A percentile compares a stretch with the other conserved stretches of the same genome.
Conservation (phyloP, 2,113 vertebrate genomes). For the Herpailurus yagouaroundi region DNA sequence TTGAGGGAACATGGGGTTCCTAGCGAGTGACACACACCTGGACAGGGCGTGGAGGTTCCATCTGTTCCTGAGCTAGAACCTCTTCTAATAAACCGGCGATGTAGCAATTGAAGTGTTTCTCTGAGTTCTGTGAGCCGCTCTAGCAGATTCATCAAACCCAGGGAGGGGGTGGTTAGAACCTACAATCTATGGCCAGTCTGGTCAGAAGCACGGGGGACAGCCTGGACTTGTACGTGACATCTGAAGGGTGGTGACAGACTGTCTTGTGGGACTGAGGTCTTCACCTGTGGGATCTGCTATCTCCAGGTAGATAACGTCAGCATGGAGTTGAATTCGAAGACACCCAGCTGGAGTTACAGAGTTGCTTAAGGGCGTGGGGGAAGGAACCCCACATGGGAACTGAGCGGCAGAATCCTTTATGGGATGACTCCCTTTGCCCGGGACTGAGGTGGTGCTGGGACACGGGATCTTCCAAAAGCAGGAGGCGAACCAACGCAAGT, state of each 20-base stretch:
- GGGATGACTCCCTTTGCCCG: neutral
- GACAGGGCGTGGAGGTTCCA: neutral
- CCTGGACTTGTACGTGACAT: neutral
- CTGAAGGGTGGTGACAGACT: neutral
- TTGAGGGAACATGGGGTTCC: too few species aligned
- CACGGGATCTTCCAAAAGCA: neutral
- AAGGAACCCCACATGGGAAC: too few species aligned
- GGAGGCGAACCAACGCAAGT: neutral
- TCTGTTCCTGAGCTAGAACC: neutral
- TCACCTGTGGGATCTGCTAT: neutral
- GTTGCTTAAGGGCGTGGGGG: neutral
- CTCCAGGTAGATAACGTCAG: neutral
- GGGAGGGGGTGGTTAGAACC: neutral
- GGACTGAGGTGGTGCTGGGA: neutral
- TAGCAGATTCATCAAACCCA: neutral
- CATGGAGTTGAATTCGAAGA: neutral
- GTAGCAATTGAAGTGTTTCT: neutral
- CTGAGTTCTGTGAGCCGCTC: neutral
- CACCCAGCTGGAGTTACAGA: neutral
- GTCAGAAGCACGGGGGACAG: neutral
- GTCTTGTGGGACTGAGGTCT: neutral
- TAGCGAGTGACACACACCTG: too few species aligned
- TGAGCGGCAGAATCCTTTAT: neutral
- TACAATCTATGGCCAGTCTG: neutral
- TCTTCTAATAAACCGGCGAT: neutral